Percentiles rank a stretch among this genome's conserved stretches.
Conservation (phyloP, 2,888 invertebrate species). For the Lasioglossum calceatum region DNA sequence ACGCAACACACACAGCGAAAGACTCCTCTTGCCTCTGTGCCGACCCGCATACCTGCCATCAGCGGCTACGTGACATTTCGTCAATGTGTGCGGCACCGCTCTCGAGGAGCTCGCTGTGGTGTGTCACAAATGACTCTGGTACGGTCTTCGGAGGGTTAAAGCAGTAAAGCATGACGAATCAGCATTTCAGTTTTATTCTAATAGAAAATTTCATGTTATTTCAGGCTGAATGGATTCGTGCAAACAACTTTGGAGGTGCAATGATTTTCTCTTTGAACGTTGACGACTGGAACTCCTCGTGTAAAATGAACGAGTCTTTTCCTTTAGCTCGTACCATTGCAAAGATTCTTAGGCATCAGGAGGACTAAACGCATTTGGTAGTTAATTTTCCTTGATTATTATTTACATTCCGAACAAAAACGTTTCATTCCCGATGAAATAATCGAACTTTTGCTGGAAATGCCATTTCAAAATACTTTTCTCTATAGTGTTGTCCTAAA, state of each 20-base stretch:
- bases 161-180: not conserved
- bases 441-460: not conserved
- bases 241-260: conserved; percentile 89
- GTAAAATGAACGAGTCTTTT: conserved; percentile 83
- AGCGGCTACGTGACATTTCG: too few relatives aligned
- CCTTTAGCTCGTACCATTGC: conserved; percentile 82
- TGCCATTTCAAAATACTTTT: not conserved
- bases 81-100: too few relatives aligned
- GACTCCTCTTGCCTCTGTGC: too few relatives aligned
- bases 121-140: too few relatives aligned
- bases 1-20: too few relatives aligned
- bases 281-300: conserved; percentile 90
- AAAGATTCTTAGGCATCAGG: conserved; percentile 47
- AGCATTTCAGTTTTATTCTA: not conserved
- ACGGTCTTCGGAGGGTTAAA: too few relatives aligned
- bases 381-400: not conserved
- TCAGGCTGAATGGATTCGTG: conserved; percentile 87
- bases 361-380: conserved; percentile 26
- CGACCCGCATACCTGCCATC: too few relatives aligned
- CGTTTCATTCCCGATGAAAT: not conserved
- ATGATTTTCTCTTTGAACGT: conserved; percentile 94
- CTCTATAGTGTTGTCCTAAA: not conserved
- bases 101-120: too few relatives aligned
- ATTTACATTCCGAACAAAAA: conserved; percentile 28
- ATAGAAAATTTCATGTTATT: conserved; percentile 53